Base-by-base conservation (phyloP, 2,113 vertebrate species). In the Chaetodon trifascialis region DNA sequence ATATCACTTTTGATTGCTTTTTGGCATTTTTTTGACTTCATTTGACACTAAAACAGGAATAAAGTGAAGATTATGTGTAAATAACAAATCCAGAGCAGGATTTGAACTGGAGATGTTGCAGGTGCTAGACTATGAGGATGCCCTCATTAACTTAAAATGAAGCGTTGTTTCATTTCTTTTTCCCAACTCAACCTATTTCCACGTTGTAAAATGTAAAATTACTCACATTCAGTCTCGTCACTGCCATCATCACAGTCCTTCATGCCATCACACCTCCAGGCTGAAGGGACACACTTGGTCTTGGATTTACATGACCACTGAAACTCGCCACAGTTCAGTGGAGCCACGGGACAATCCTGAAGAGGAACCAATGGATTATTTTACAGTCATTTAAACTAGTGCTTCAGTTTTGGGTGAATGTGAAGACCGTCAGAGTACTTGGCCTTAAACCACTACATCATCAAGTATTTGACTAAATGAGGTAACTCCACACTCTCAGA, bases 201-300 rank as follows among this genome's bases (percentile, higher is more conserved):
- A 7, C 1, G 38, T 66, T 47, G 30, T 11, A 16, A 8, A 34
- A 12, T n/a, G 2, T 4, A 12, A 0, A 49, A 9, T 10, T 52
- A 83, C 97, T 96, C 86, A 98, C 97, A 99, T 42, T 75, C 91
- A 15, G 76, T 54, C 82, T 99, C 97, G 0, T 99, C 97, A 0
- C 96, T 97, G 88, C 92, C 84, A 0, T 99, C 97, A 0, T 7
- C 63, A 47, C 97, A 98, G 94, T 99, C 98, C 0, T 56, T 81
- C 49, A 91, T 88, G 46, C 96, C 89, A 0, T 99, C 98, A 0
- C 97, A 98, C 73, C 0, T 95, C 97, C 97, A 98, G 34, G 79
- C n/a, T 2, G 64, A 60, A 0, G 97, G 96, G 64, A 99, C 87
- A 58, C 97, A 99, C 46, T 93, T 55, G 0, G 63, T 93, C 69